These are phyloP conservation scores for Eidolon helvum DNA, from an alignment of 2,113 vertebrate species.

Conservation along the genomic window DNA sequence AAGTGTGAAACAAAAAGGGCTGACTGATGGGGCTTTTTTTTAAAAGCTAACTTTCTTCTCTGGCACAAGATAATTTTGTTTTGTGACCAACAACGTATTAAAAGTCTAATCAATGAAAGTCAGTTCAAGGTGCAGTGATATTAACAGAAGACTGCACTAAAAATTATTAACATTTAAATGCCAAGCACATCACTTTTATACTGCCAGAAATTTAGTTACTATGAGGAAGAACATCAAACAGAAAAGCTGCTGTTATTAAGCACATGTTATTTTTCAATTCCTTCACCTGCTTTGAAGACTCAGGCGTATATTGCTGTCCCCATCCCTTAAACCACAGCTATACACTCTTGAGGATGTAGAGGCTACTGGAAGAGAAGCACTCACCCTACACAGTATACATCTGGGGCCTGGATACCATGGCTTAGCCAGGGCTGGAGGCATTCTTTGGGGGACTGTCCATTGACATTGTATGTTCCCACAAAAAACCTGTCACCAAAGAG, in stretches of 20 bases:
- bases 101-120: slow-evolving; percentile 42
- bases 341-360: not conserved
- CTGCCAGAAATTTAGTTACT: not conserved
- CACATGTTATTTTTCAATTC: not conserved
- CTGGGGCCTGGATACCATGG: slow-evolving; percentile 87
- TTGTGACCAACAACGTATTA: not conserved
- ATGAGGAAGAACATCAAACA: not conserved
- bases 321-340: not conserved
- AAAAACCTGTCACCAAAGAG: slow-evolving; percentile 88
- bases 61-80: slow-evolving; percentile 52
- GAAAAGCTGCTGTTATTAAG: not conserved
- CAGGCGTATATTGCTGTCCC: not conserved
- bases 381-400: slow-evolving; percentile 97
- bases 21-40: not conserved
- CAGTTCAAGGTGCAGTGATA: not conserved
- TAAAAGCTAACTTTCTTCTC: slow-evolving; percentile 23
- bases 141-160: not conserved
- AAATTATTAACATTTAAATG: not conserved
- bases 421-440: slow-evolving; percentile 92
- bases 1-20: not conserved
- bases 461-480: slow-evolving; percentile 97
- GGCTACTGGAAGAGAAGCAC: slow-evolving; percentile 37
- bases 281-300: not conserved
- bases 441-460: slow-evolving; percentile 93
- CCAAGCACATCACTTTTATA: not conserved